Conservation (phyloP, 1,140 invertebrate genomes). For the Sesamia nonagrioides region DNA sequence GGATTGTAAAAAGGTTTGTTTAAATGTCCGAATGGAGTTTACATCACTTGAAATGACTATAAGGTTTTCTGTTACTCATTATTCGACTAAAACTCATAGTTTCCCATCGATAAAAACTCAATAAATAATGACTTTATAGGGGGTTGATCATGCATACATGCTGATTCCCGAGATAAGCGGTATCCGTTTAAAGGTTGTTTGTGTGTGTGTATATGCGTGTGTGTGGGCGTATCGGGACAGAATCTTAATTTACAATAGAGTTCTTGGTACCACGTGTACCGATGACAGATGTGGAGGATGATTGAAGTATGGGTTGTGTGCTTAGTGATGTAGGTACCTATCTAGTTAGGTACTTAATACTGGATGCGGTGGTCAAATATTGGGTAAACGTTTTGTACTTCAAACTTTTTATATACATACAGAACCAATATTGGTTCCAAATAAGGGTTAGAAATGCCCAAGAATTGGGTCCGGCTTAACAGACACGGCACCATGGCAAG, state of each 20-base stretch:
- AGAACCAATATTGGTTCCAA: no score
- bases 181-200: constrained; percentile 31
- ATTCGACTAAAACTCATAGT: no score
- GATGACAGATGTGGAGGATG: constrained; percentile 36
- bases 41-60: no score
- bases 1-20: no score
- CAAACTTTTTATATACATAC: no score
- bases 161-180: constrained; percentile 27
- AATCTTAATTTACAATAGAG: constrained; percentile 45
- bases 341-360: no score
- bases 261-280: constrained; percentile 2
- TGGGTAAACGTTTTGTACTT: no score
- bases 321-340: background rate
- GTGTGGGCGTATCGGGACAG: constrained; percentile 25
- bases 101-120: background rate
- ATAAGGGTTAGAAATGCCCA: no score
- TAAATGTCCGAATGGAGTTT: no score
- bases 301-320: background rate
- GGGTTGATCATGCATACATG: constrained; percentile 36
- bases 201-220: constrained; percentile 14
- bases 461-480: no score
- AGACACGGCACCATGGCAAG: no score
- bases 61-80: background rate
- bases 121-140: constrained; percentile 30
- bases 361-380: no score